phyloP scores from a whole-genome alignment of 2,113 vertebrate species.

The Martes martes region DNA sequence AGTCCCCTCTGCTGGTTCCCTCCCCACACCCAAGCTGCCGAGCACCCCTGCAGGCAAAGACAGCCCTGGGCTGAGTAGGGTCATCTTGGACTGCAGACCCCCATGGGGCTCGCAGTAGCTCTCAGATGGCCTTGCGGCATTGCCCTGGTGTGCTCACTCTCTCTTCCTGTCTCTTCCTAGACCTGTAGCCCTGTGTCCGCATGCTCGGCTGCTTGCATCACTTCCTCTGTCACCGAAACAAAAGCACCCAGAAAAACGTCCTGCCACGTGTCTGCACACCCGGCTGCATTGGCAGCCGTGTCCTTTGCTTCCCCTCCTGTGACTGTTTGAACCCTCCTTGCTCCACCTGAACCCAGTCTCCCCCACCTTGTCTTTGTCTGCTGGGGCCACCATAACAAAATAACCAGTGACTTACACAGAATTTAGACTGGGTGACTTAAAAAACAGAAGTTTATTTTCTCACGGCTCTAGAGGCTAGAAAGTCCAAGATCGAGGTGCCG shows the following conservation, averaged over 20 bases:
- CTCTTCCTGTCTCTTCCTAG: neutral
- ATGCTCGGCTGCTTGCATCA: accelerated
- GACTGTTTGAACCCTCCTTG: neutral
- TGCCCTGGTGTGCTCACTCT: neutral
- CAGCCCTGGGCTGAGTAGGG: neutral
- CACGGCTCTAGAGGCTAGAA: neutral
- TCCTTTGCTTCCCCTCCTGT: neutral
- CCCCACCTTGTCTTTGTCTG: neutral
- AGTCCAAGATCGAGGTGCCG: neutral
- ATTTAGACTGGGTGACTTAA: neutral
- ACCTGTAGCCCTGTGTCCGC: neutral
- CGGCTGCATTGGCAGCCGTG: accelerated
- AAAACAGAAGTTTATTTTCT: neutral
- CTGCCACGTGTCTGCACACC: neutral
- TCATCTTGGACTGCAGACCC: neutral
- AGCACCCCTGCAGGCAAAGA: neutral
- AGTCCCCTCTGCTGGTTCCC: neutral
- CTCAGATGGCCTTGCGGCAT: accelerated
- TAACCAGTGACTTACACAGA: neutral
- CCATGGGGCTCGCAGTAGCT: accelerated
- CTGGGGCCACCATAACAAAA: neutral
- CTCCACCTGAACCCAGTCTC: neutral
- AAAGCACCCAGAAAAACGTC: neutral
- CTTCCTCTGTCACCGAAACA: neutral
- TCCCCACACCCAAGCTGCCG: neutral